Base-by-base conservation (phyloP, 2,888 invertebrate species). In the Tenthredo mesomela region DNA sequence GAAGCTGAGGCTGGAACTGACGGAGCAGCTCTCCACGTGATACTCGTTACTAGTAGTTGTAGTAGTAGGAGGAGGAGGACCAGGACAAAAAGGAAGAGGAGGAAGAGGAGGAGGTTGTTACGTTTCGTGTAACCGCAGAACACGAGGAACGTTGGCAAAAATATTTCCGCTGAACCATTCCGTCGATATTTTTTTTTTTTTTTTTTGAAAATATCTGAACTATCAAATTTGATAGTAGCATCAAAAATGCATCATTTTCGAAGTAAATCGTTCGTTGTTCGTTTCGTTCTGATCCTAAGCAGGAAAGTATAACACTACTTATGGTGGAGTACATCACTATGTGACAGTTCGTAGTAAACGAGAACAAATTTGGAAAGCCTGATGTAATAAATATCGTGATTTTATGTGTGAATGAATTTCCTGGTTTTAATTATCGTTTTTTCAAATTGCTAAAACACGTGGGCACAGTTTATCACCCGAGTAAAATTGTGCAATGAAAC, bases 11-110 rank as follows among this genome's bases (percentile, higher is more conserved):
- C 25, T 50, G 37, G 25, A 58, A 29, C 61, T 65, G 80, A 65
- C 61, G 80, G 40, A 37, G n/a, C 61, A 29, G 15, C 40, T 67
- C 61, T 67, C 67, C 40, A 70, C 82, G 82, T 67, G 67, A 70
- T 67, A 37, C 67, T 82, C 67, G 82, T 67, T 67, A 82, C 67
- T 61, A 77, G 71, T 73, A 73, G 71, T 50, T 77, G 77, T 77
- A 77, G 77, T 77, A 47, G 54, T 77, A 43, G 33, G 21, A 21
- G 78, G 25, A 40, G 40, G 18, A 58, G 78, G 29, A 78, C 5
- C 29, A 58, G 75, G 29, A 50, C 25, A 6, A 40, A 25, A 25
- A 25, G 29, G 29, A 29, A 3, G n/a, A 54, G 54, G 33, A 54
- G n/a, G n/a, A 54, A 54, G 33, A 33, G 33, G 33, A 33, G 73